Percentiles rank a stretch among this genome's conserved stretches.
These are phyloP conservation scores for Sebastes variabilis DNA, from an alignment of 2,797 vertebrate genomes.

Conservation along the genomic window DNA sequence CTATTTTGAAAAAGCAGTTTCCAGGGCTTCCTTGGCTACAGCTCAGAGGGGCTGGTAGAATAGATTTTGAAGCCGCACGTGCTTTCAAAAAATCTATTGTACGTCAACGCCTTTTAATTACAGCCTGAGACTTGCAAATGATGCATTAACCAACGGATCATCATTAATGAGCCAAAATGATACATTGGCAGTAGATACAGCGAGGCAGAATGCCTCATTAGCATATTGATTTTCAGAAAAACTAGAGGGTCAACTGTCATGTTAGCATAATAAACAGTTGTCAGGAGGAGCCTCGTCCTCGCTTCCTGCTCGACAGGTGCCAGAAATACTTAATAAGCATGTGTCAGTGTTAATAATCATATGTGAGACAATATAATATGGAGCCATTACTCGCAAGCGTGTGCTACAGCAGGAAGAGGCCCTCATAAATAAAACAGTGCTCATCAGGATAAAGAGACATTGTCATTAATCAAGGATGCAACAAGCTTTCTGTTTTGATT, in stretches of 20 bases:
- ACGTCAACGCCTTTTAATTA: constrained; percentile 31
- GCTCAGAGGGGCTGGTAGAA: not conserved
- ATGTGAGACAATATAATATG: constrained; percentile 29
- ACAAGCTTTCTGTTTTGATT: constrained; percentile 12
- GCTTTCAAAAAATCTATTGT: constrained; percentile 25
- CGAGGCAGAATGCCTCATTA: constrained; percentile 49
- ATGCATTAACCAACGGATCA: constrained; percentile 20
- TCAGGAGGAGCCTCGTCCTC: constrained; percentile 8
- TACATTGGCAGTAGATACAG: constrained; percentile 18
- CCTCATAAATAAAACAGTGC: constrained; percentile 48
- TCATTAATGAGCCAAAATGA: constrained; percentile 45
- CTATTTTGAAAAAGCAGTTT: not conserved
- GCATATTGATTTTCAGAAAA: constrained; percentile 28
- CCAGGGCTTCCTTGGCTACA: not conserved
- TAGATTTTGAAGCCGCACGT: not conserved
- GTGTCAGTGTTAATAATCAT: constrained; percentile 50
- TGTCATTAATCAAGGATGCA: constrained; percentile 23
- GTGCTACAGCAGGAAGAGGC: constrained; percentile 7
- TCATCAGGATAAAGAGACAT: constrained; percentile 40
- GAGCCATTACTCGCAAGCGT: constrained; percentile 24
- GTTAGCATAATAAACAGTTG: constrained; percentile 39
- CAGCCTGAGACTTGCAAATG: not conserved
- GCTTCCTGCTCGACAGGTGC: constrained; percentile 20
- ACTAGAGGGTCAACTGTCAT: constrained; percentile 17
- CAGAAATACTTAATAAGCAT: constrained; percentile 57